Conservation (phyloP, 2,797 vertebrate genomes). For the Limosa lapponica region DNA sequence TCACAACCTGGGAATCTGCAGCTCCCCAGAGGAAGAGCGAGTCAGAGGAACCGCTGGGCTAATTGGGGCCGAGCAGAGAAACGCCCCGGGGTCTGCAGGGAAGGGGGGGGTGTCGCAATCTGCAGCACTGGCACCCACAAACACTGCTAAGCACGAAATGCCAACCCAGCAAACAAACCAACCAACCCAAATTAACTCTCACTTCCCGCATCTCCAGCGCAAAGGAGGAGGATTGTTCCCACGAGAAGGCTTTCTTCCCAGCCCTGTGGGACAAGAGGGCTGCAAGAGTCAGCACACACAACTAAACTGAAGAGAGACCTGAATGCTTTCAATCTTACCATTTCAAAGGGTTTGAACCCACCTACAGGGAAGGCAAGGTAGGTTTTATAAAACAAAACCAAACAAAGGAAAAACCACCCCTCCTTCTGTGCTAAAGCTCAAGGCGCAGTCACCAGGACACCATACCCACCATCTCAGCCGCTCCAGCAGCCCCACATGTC, state of each 20-base stretch:
- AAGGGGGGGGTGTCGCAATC: not conserved
- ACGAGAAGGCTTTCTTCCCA: not conserved
- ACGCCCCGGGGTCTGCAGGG: not conserved
- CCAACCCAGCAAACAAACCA: not conserved
- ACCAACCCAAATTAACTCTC: not conserved
- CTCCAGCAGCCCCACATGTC: not conserved
- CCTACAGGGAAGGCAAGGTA: not conserved
- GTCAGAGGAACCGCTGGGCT: not conserved
- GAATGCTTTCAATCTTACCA: fast-evolving
- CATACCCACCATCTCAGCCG: not conserved
- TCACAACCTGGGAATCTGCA: not conserved
- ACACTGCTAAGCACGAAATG: not conserved
- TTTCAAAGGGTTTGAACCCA: not conserved
- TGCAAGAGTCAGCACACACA: not conserved
- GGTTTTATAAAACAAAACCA: not conserved
- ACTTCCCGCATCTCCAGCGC: fast-evolving
- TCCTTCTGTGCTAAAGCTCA: not conserved
- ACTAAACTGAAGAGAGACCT: not conserved
- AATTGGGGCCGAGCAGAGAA: not conserved
- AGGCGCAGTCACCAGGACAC: not conserved
- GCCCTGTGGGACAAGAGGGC: not conserved
- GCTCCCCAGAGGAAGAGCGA: not conserved
- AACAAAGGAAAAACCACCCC: not conserved
- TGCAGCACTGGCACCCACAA: not conserved
- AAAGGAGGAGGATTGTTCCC: not conserved